Percentiles rank a stretch among this genome's conserved stretches.
phyloP scores from a whole-genome alignment of 2,888 invertebrate species.

The Polydrusus pterygomalis region DNA sequence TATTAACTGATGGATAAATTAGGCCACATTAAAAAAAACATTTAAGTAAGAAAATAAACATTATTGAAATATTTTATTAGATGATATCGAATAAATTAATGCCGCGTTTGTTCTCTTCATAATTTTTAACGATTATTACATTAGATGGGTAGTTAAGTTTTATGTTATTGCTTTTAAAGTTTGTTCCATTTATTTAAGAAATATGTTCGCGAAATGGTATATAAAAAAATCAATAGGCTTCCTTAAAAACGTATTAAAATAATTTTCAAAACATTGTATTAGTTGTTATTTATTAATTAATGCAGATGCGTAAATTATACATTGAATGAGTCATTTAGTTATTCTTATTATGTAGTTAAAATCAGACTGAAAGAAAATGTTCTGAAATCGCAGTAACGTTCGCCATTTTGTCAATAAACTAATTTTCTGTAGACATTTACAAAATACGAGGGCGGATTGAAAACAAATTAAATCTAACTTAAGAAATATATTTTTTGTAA shows the following conservation, averaged over 20 bases:
- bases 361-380: no score
- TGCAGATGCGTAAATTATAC: no score
- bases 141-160: conserved; percentile 21
- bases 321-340: no score
- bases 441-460: no score
- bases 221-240: no score
- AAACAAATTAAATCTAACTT: no score
- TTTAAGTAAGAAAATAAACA: conserved; percentile 16
- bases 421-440: no score
- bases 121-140: conserved; percentile 27
- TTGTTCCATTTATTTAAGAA: conserved; percentile 5
- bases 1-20: not conserved
- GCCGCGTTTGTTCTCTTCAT: conserved; percentile 20
- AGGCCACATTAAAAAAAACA: not conserved
- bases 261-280: no score
- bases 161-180: conserved; percentile 27
- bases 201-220: not conserved
- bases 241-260: no score
- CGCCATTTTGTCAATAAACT: not conserved
- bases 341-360: no score
- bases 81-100: conserved; percentile 21
- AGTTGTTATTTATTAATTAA: no score
- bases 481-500: no score
- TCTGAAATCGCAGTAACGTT: not conserved
- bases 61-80: conserved; percentile 14